phyloP scores from a whole-genome alignment of 2,113 vertebrate genomes.

The Lipotes vexillifer region DNA sequence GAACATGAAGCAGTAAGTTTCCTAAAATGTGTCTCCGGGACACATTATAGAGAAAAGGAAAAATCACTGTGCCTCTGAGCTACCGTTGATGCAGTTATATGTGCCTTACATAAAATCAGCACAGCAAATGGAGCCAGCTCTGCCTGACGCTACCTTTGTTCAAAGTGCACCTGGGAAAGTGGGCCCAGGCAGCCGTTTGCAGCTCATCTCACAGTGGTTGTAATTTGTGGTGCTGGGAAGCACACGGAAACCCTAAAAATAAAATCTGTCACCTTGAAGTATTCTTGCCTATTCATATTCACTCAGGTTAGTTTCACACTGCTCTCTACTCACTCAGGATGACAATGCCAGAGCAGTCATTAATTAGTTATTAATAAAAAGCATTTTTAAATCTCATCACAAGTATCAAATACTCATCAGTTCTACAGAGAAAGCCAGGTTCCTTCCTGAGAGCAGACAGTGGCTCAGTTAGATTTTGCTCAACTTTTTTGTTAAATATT shows the following conservation, averaged over 20 bases:
- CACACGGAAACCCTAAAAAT: neutral
- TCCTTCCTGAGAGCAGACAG: neutral
- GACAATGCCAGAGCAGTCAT: neutral
- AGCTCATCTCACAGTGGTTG: neutral
- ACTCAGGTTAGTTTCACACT: neutral
- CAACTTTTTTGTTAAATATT: neutral
- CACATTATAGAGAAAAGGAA: neutral
- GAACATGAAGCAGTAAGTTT: neutral
- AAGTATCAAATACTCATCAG: constrained; percentile 31
- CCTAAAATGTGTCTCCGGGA: neutral
- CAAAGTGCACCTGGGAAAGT: neutral
- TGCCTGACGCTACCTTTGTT: neutral
- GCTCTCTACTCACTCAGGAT: neutral
- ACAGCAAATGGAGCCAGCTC: neutral
- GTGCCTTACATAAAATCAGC: neutral
- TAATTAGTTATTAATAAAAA: constrained; percentile 49
- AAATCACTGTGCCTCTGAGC: neutral
- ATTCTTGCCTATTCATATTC: neutral
- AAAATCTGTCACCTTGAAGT: neutral
- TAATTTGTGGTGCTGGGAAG: neutral
- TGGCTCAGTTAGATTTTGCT: neutral
- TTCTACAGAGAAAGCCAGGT: neutral
- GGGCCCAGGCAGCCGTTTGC: neutral
- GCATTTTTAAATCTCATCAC: neutral
- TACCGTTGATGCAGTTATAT: neutral